Base-by-base conservation (phyloP, 1,140 invertebrate genomes). In the Berghia stephanieae region DNA sequence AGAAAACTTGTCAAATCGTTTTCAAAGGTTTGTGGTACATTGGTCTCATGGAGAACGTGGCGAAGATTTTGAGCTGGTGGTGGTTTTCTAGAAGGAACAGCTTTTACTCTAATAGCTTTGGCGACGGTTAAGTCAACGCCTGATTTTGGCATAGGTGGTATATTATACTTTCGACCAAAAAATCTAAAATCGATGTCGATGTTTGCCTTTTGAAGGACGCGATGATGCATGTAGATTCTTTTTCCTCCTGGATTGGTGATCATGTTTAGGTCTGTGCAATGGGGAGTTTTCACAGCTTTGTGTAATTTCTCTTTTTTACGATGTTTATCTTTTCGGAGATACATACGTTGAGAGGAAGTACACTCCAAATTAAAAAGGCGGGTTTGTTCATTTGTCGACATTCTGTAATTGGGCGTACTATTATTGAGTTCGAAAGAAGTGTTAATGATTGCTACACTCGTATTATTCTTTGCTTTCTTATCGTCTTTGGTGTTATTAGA, bases 221-320 rank as follows among this genome's bases (percentile, higher is more conserved):
- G 69, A 44, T 86, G 85, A 66, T 87, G 79, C 55, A 87, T 82
- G 77, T 82, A 86, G 21, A 87, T 52, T 24, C 52, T 76, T 78
- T 83, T 86, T 43, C 82, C 75, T 42, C 84, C 85, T 8, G 79
- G 73, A 75, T 87, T 87, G 80, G 86, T 87, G 70, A 78, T 76
- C 4, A 87, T 63, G 77, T 73, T 84, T n/a, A n/a, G n/a, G n/a
- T n/a, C n/a, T 2, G 42, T 78, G 36, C 84, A 83, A 70, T 87
- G 75, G 67, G 86, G 86, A 57, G 83, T 75, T 71, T 86, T 86
- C 10, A 86, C 78, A 77, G 85, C 82, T 40, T 80, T 83, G 42
- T 82, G 80, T 21, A 82, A 83, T 78, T 86, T 87, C 40, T 71
- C 49, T 16, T 79, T 78, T 70, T 82, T 82, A 34, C 83, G 80